phyloP scores from a whole-genome alignment of 2,797 vertebrate species.

The Sebastolobus alascanus region DNA sequence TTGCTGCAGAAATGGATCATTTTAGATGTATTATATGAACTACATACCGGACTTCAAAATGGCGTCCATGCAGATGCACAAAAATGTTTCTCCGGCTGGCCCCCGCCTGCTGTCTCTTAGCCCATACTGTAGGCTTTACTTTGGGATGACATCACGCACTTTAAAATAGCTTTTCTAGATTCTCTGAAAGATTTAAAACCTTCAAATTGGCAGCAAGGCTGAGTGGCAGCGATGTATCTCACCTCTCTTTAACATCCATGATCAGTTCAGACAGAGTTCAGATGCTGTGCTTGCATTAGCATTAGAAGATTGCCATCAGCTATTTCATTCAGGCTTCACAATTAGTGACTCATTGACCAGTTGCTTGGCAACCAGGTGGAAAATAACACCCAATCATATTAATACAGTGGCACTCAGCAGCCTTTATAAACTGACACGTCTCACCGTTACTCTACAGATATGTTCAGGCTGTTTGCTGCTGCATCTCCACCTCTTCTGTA shows the following conservation, averaged over 20 bases:
- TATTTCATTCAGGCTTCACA: background rate
- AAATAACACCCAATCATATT: background rate
- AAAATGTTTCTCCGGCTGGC: too few species aligned
- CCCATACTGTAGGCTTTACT: background rate
- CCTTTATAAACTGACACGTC: background rate
- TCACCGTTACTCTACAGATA: background rate
- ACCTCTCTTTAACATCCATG: too few species aligned
- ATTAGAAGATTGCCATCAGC: background rate
- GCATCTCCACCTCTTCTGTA: background rate
- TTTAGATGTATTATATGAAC: background rate
- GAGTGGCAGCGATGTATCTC: too few species aligned
- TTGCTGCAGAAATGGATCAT: background rate
- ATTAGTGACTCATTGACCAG: background rate
- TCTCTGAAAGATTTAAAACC: background rate
- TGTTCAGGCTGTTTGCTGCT: background rate
- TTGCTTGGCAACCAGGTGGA: background rate
- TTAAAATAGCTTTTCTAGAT: background rate
- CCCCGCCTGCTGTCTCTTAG: background rate
- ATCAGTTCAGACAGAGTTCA: background rate
- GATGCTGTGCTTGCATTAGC: background rate
- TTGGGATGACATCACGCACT: background rate
- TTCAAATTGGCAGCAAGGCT: background rate
- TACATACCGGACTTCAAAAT: background rate
- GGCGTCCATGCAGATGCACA: background rate
- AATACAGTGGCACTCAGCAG: background rate